Evolutionary conservation across 53 echinoderm and acorn worm genomes (phyloP).

Genomic region (Echinarachnius parma): DNA sequence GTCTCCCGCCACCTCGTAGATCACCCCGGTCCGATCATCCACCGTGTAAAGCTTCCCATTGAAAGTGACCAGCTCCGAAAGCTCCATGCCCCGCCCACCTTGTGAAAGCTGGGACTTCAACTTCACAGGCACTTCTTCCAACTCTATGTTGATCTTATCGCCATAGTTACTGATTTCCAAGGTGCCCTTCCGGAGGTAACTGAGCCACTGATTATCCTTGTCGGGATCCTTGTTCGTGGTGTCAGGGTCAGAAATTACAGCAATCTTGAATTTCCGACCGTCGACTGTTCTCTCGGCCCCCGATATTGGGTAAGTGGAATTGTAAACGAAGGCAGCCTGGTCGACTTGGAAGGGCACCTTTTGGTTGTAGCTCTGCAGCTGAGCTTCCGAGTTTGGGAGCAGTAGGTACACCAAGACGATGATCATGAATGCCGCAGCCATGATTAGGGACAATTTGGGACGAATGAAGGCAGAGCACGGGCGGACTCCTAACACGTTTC

Average conservation of each 20-base stretch:
- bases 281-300: slow-evolving; percentile 60
- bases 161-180: slow-evolving; percentile 65
- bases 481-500: background rate
- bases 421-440: slow-evolving; percentile 12
- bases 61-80: slow-evolving; percentile 85
- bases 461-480: slow-evolving; percentile 12
- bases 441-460: slow-evolving; percentile 11
- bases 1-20: slow-evolving; percentile 78
- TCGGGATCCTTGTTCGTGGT: slow-evolving; percentile 60
- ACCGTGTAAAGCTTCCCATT: slow-evolving; percentile 92
- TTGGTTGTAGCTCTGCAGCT: background rate
- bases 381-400: slow-evolving; percentile 14
- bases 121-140: slow-evolving; percentile 49
- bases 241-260: slow-evolving; percentile 87
- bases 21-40: slow-evolving; percentile 90
- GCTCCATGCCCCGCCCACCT: slow-evolving; percentile 93
- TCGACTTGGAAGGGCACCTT: slow-evolving; percentile 7
- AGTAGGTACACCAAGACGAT: slow-evolving; percentile 26
- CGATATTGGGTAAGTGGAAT: slow-evolving; percentile 76
- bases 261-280: slow-evolving; percentile 78
- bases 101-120: slow-evolving; percentile 76
- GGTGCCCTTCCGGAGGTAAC: slow-evolving; percentile 64
- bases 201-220: slow-evolving; percentile 62
- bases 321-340: slow-evolving; percentile 53
- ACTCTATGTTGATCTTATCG: slow-evolving; percentile 67